Base-by-base conservation (phyloP, 2,113 vertebrate species). In the Turnix velox region DNA sequence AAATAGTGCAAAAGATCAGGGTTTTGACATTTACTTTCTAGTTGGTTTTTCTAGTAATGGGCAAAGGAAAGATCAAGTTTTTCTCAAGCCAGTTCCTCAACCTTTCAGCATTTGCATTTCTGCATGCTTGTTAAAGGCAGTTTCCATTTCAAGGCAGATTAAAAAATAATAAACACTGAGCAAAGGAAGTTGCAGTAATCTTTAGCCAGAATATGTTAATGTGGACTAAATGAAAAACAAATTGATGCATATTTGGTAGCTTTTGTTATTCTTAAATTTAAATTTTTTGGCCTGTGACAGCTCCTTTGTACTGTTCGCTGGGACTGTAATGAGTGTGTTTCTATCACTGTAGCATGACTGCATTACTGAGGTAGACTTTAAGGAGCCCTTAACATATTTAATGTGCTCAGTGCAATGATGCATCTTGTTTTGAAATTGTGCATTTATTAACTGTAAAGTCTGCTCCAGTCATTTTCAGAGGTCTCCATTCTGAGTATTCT, bases 101-200 rank as follows among this genome's bases (percentile, higher is more conserved):
- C 31, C 69, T 89, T 74, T 86, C 73, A 84, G 35, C 65, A 65
- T 83, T 87, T 77, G 18, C 63, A 46, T 88, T 94, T 94, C 55
- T 94, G 39, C 72, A 48, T 80, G 2, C 92, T 88, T 90, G 67
- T 86, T 83, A 62, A 84, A 91, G 59, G 30, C 39, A 69, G 90
- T 78, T 95, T 92, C 90, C 57, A 87, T 94, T 95, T 96, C 84
- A 86, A 92, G 93, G 76, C 73, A 75, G 69, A 81, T 90, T 86
- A 40, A 95, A 94, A 83, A 84, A 95, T 61, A 93, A 90, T 80
- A 96, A 96, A 93, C 84, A 72, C 22, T 12, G 80, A 81, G 37
- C 7, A 33, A 68, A 90, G 61, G 73, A 84, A 78, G 40, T 51
- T 68, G 37, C 57, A 92, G 73, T 81, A 75, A 65, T 88, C 76